Evolutionary conservation across 2,113 vertebrate species (phyloP).

Genomic region (Nycticryphes semicollaris): DNA sequence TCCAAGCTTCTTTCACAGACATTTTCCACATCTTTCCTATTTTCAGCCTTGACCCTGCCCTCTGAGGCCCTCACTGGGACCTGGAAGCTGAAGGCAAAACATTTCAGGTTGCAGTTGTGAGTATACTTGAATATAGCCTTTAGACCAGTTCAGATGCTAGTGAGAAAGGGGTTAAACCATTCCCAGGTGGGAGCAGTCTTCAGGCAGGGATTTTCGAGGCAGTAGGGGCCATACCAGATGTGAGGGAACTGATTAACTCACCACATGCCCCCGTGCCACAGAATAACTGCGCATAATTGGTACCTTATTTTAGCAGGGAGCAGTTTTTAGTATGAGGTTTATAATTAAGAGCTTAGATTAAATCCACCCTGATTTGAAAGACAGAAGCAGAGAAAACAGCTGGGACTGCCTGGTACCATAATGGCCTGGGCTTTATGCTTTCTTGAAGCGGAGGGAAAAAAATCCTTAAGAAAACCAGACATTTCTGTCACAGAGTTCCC

Average conservation of each 20-base stretch:
- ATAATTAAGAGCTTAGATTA: slow-evolving; percentile 38
- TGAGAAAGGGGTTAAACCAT: neutral
- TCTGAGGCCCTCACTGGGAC: neutral
- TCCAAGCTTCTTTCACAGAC: neutral
- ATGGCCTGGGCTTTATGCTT: neutral
- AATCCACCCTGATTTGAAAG: neutral
- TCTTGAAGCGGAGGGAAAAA: neutral
- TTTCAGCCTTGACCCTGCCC: neutral
- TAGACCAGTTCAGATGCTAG: neutral
- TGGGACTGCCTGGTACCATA: neutral
- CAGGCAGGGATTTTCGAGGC: slow-evolving; percentile 6
- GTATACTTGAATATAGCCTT: neutral
- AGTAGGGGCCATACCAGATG: neutral
- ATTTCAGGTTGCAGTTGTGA: neutral
- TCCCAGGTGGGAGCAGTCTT: neutral
- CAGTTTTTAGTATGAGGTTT: neutral
- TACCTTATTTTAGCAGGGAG: slow-evolving; percentile 16
- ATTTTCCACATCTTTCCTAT: neutral
- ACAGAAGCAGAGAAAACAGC: neutral
- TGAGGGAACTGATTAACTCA: slow-evolving; percentile 24
- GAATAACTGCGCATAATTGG: neutral
- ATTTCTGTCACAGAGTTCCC: neutral
- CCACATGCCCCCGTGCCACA: neutral
- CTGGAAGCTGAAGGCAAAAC: neutral
- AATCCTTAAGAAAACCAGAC: neutral